Conservation (phyloP, 2,113 vertebrate species). For the Chelonoidis abingdonii region DNA sequence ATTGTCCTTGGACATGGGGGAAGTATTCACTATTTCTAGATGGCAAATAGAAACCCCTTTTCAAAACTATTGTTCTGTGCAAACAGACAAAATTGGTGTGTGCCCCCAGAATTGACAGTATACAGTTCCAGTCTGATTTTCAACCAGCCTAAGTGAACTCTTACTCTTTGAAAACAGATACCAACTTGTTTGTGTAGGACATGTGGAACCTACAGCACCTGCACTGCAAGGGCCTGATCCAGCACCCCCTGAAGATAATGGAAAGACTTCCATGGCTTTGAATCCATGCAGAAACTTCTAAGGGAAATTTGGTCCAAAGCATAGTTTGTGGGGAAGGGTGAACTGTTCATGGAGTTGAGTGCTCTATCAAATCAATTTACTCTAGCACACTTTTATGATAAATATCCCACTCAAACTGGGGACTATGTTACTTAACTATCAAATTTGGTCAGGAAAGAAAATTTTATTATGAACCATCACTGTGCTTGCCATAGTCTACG, state of each 20-base stretch:
- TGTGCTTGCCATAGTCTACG: not conserved
- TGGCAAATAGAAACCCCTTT: not conserved
- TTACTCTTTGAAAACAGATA: not conserved
- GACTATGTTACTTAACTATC: not conserved
- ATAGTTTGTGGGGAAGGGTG: not conserved
- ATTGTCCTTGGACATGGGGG: not conserved
- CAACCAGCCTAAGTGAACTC: not conserved
- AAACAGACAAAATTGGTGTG: not conserved
- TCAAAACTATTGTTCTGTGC: not conserved
- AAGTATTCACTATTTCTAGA: not conserved
- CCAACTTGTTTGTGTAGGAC: not conserved
- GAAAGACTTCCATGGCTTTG: not conserved
- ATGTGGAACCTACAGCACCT: not conserved
- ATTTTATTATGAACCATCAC: not conserved
- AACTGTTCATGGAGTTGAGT: not conserved
- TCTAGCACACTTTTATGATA: not conserved
- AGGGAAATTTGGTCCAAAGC: not conserved
- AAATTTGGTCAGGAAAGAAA: not conserved
- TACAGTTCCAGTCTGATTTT: not conserved
- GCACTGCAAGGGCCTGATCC: not conserved
- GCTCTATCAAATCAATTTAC: not conserved
- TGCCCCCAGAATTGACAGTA: not conserved
- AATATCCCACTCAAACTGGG: not conserved
- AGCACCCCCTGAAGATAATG: not conserved
- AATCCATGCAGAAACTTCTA: not conserved